phyloP scores from a whole-genome alignment of 1,140 invertebrate genomes.

The Mycetomoellerius zeteki region DNA sequence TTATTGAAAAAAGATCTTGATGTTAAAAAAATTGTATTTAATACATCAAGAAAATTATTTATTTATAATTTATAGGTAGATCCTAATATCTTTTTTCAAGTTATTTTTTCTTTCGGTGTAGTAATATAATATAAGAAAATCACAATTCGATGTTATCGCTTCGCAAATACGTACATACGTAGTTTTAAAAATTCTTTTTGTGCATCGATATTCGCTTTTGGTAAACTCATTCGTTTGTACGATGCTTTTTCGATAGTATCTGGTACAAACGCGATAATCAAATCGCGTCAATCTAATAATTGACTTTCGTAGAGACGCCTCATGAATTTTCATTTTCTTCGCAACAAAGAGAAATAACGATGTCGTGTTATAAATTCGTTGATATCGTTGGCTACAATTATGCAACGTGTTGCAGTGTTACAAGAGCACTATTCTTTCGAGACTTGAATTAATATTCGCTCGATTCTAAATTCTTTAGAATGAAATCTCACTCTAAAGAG shows the following conservation, averaged over 20 bases:
- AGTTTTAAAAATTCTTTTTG: neutral
- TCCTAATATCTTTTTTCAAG: too few species aligned
- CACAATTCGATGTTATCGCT: neutral
- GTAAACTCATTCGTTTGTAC: neutral
- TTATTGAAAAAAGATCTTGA: too few species aligned
- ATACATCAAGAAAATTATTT: too few species aligned
- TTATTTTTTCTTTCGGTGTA: too few species aligned
- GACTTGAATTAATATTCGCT: neutral
- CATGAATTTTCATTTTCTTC: neutral
- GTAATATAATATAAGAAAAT: neutral
- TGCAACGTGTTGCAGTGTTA: neutral
- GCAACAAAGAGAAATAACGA: neutral
- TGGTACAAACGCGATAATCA: neutral
- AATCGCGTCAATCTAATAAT: neutral
- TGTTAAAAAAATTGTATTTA: too few species aligned
- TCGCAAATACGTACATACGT: neutral
- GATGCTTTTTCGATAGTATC: neutral
- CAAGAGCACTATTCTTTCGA: neutral
- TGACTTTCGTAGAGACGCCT: neutral
- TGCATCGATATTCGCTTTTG: neutral
- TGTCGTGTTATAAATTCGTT: slow-evolving; percentile 6
- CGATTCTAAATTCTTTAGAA: neutral
- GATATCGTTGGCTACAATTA: slow-evolving; percentile 6
- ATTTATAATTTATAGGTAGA: too few species aligned
- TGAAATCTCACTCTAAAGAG: too few species aligned